Evolutionary conservation across 2,888 invertebrate species (phyloP).

Genomic region (Scaptomyza flava): DNA sequence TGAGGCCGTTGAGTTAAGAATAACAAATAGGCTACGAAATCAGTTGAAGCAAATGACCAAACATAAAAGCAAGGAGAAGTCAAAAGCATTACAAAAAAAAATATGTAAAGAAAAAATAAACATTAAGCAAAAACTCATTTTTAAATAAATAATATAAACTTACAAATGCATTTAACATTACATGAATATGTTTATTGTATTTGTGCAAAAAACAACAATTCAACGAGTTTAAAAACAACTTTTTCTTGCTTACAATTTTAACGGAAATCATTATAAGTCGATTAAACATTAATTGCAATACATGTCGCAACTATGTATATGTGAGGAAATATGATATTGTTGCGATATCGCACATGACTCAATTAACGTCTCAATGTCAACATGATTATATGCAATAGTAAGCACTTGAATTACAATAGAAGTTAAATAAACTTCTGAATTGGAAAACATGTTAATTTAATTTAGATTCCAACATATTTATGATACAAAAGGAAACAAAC

Average conservation of each 20-base stretch:
- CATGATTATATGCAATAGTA: conserved; percentile 25
- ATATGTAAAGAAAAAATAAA: no score
- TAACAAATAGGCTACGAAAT: conserved; percentile 58
- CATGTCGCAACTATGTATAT: conserved; percentile 1
- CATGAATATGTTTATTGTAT: no score
- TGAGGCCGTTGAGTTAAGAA: conserved; percentile 45
- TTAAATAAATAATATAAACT: no score
- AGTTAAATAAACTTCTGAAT: conserved; percentile 11
- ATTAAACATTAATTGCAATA: conserved; percentile 15
- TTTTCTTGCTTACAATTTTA: neutral
- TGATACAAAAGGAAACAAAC: neutral
- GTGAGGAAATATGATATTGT: conserved; percentile 13
- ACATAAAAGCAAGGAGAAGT: neutral
- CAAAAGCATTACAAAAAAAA: no score
- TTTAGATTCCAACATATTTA: conserved; percentile 9
- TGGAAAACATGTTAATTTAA: conserved; percentile 26
- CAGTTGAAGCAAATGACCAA: conserved; percentile 8
- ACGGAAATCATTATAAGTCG: conserved; percentile 14
- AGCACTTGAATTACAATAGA: neutral
- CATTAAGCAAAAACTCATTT: no score
- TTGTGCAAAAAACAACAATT: no score
- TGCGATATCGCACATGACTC: conserved; percentile 22
- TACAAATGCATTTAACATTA: no score
- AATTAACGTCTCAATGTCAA: conserved; percentile 33
- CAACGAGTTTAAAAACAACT: neutral